Evolutionary conservation across 2,888 invertebrate genomes (phyloP).

Genomic region (Hirtodrosophila histrioides): DNA sequence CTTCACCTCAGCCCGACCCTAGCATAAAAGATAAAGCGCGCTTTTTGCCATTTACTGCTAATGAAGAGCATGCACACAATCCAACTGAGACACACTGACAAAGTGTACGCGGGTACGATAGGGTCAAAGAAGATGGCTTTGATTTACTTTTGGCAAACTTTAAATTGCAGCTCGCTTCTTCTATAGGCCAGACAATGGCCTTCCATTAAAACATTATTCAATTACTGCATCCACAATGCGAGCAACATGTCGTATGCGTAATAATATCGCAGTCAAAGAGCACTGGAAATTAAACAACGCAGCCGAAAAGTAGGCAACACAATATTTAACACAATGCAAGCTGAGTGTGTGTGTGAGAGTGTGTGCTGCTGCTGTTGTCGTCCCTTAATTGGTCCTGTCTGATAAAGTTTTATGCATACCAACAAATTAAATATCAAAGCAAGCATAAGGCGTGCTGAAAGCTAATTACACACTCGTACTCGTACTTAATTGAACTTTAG

Average conservation of each 20-base stretch:
- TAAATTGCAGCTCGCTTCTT: constrained; percentile 13
- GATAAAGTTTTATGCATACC: constrained; percentile 24
- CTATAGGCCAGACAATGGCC: constrained; percentile 1
- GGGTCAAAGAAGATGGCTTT: constrained; percentile 12
- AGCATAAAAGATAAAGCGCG: constrained; percentile 20
- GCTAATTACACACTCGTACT: neutral
- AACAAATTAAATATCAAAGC: neutral
- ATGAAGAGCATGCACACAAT: constrained; percentile 46
- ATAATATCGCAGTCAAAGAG: constrained; percentile 31
- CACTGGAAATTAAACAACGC: constrained; percentile 9
- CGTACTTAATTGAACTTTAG: constrained; percentile 5
- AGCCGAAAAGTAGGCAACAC: constrained; percentile 32
- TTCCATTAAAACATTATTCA: constrained; percentile 30
- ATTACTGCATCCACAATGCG: constrained; percentile 30
- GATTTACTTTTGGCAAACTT: constrained; percentile 32
- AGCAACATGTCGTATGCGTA: constrained; percentile 45
- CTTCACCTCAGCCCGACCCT: neutral
- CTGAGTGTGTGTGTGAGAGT: neutral
- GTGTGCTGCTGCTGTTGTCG: constrained; percentile 4
- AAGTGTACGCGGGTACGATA: too few relatives aligned
- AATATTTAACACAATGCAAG: constrained; percentile 13
- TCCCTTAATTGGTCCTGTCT: constrained; percentile 1
- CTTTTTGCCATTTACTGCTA: constrained; percentile 56
- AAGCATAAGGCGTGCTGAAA: neutral
- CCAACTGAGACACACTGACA: constrained; percentile 9